Conservation (phyloP, 2,113 vertebrate species). For the Bagarius yarrelli region DNA sequence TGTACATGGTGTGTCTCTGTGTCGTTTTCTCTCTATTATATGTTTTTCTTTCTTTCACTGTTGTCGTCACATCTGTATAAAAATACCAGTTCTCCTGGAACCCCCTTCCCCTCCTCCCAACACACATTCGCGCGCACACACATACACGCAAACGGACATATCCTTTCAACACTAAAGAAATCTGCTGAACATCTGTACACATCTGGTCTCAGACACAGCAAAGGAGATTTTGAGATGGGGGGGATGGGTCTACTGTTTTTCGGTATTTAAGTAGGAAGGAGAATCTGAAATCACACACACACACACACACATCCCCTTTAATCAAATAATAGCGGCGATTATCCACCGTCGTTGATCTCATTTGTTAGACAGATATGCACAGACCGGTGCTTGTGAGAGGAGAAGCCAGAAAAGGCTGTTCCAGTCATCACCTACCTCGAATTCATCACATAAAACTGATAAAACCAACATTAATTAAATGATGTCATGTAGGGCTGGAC, state of each 20-base stretch:
- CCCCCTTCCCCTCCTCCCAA: not conserved
- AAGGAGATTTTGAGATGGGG: not conserved
- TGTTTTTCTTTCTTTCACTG: not conserved
- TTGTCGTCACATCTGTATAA: not conserved
- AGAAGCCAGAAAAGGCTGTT: not conserved
- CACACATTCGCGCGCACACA: not conserved
- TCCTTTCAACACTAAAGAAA: constrained; percentile 16
- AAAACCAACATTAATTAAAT: not conserved
- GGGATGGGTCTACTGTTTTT: constrained; percentile 10
- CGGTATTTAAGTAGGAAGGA: constrained; percentile 13
- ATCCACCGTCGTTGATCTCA: not conserved
- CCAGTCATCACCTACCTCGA: not conserved
- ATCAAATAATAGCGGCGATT: not conserved
- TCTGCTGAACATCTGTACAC: constrained; percentile 46
- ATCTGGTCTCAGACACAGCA: constrained; percentile 38
- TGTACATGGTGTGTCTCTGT: not conserved
- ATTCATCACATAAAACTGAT: not conserved
- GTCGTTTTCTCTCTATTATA: not conserved
- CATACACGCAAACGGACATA: not conserved
- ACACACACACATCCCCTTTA: not conserved
- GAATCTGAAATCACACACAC: not conserved
- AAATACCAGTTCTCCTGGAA: not conserved
- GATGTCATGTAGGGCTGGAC: no score
- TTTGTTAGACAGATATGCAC: not conserved
- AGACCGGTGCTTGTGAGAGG: not conserved